Base-by-base conservation (phyloP, 1,140 invertebrate genomes). In the Geopemphigus sp. region DNA sequence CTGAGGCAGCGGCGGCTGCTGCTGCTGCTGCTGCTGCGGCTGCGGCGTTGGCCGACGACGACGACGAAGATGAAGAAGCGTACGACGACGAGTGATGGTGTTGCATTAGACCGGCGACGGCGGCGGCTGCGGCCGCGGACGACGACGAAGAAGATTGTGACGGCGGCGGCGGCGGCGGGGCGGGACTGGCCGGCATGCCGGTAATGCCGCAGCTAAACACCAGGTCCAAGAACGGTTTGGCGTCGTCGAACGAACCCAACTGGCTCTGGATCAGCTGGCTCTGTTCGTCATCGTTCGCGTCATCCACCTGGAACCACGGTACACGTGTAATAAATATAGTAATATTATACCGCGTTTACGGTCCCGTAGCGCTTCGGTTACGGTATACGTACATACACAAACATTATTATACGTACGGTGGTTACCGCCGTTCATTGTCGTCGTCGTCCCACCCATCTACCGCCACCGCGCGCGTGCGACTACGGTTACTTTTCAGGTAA, bases 241-340 rank as follows among this genome's bases (percentile, higher is more conserved):
- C 74, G 74, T 78, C 74, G 74, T 78, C 74, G 22, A 78, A 78
- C 39, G 74, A 78, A 50, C 74, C 74, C 74, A 78, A 54, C 57
- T 78, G 74, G 45, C 74, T 78, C 57, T 78, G 56, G 57, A 78
- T 78, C 74, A 78, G 74, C 74, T 78, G 74, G 57, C 74, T 78
- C 74, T 78, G 74, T 50, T 78, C 74, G 17, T 78, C 74, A 39
- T 78, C 74, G 57, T 78, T 61, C 2, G 32, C 56, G 39, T 78
- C 74, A 39, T 78, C 74, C 74, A 78, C 74, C 74, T 78, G 74
- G 74, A 78, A 78, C 15, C 47, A 50, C 11, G 5, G 47, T 5
- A 50, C 14, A 50, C 3, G 5, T 50, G 14, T 50, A 8, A 50
- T 1, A 50, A 39, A 39, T 39, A n/a, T n/a, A n/a, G n/a, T n/a